These are phyloP conservation scores for Drosophila nebulosa DNA, from an alignment of 1,140 invertebrate genomes.

Conservation along the genomic window DNA sequence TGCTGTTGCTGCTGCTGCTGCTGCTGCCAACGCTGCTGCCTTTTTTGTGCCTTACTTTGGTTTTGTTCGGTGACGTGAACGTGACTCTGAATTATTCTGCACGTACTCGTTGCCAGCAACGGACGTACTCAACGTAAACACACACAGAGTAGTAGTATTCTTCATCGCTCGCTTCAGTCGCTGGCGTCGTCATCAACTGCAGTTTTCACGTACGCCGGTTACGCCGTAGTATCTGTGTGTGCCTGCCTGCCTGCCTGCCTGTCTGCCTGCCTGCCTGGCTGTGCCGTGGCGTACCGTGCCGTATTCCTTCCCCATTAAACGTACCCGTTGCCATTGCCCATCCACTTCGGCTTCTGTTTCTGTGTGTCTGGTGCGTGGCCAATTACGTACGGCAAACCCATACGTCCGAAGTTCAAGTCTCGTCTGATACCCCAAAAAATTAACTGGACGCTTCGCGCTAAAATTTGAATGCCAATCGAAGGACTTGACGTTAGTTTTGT, in stretches of 20 bases:
- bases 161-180: slow-evolving; percentile 11
- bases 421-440: slow-evolving; percentile 38
- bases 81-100: slow-evolving; percentile 80
- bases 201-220: slow-evolving; percentile 70
- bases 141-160: background rate
- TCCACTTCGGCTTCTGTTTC: slow-evolving; percentile 1
- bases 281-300: too few species aligned
- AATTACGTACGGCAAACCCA: slow-evolving; percentile 64
- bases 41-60: slow-evolving; percentile 75
- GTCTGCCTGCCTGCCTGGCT: too few species aligned
- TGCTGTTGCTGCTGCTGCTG: slow-evolving; percentile 36
- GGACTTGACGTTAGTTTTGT: slow-evolving; percentile 32
- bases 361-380: slow-evolving; percentile 51
- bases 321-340: background rate
- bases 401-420: slow-evolving; percentile 63
- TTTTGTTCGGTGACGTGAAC: slow-evolving; percentile 81
- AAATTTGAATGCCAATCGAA: slow-evolving; percentile 77
- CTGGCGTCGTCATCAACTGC: slow-evolving; percentile 50
- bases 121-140: slow-evolving; percentile 61
- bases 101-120: slow-evolving; percentile 80
- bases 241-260: too few species aligned
- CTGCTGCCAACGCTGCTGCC: slow-evolving; percentile 35
- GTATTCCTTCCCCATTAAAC: slow-evolving; percentile 13
- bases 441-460: slow-evolving; percentile 63
- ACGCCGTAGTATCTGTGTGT: slow-evolving; percentile 50